Evolutionary conservation across 2,797 vertebrate species (phyloP).

Genomic region (Coregonus suidteri): DNA sequence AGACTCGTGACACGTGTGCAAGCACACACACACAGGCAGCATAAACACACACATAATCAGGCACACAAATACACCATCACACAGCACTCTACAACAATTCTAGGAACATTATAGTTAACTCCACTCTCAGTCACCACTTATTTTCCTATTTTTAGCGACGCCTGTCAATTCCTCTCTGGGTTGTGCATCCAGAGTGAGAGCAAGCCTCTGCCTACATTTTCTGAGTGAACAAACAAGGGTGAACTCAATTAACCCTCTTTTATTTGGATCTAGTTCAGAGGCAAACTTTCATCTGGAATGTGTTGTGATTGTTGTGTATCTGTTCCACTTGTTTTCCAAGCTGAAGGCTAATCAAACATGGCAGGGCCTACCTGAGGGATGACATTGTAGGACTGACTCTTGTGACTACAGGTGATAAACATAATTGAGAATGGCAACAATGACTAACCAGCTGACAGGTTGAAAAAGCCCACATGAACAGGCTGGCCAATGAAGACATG

Average conservation of each 20-base stretch:
- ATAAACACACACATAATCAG: no score
- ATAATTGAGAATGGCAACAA: not conserved
- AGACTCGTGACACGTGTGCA: no score
- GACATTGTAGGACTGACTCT: not conserved
- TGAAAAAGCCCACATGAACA: no score
- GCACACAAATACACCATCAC: no score
- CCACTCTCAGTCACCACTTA: slow-evolving; percentile 20
- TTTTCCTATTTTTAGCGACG: slow-evolving; percentile 32
- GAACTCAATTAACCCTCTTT: slow-evolving; percentile 53
- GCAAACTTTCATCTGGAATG: not conserved
- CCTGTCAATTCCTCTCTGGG: slow-evolving; percentile 30
- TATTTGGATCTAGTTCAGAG: slow-evolving; percentile 34
- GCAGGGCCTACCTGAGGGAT: not conserved
- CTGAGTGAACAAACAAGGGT: slow-evolving; percentile 40
- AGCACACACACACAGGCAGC: not conserved
- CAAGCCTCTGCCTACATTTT: slow-evolving; percentile 25
- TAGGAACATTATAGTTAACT: slow-evolving; percentile 16
- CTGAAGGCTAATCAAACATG: not conserved
- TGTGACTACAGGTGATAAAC: not conserved
- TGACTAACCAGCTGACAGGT: not conserved
- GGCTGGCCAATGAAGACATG: no score
- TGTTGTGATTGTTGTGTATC: not conserved
- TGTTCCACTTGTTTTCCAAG: not conserved
- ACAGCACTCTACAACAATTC: not conserved
- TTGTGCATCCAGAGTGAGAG: slow-evolving; percentile 18